Evolutionary conservation across 2,888 invertebrate species (phyloP).

Genomic region (Leptarthrus brevirostris): DNA sequence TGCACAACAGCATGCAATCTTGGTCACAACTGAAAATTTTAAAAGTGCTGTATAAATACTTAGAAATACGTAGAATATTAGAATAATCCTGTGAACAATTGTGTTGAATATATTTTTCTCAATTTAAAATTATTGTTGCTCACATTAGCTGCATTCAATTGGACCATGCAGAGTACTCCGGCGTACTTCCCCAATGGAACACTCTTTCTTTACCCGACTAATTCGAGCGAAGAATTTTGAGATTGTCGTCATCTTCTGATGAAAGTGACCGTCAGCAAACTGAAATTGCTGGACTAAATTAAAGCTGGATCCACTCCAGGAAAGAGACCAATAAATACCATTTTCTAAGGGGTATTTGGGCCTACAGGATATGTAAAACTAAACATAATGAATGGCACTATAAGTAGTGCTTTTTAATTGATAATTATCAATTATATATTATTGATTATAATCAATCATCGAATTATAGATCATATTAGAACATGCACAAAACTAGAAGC

Average conservation of each 20-base stretch:
- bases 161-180: too few species aligned
- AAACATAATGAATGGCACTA: conserved; percentile 52
- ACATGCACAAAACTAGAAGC: conserved; percentile 50
- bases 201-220: too few species aligned
- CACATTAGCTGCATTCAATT: too few species aligned
- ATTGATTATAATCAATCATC: conserved; percentile 49
- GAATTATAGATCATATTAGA: conserved; percentile 54
- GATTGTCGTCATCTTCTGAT: conserved; percentile 27
- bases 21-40: too few species aligned
- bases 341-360: conserved; percentile 44
- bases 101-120: conserved; percentile 31
- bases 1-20: too few species aligned
- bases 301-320: conserved; percentile 49
- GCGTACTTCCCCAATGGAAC: too few species aligned
- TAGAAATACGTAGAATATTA: conserved; percentile 19
- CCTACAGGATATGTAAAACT: conserved; percentile 53
- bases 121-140: conserved; percentile 1
- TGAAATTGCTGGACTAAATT: conserved; percentile 48
- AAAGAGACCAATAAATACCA: conserved; percentile 48
- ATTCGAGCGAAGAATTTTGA: conserved; percentile 24
- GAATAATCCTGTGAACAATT: conserved; percentile 2
- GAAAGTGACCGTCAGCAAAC: conserved; percentile 4
- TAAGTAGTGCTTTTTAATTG: conserved; percentile 52
- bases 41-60: too few species aligned
- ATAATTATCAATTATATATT: too few species aligned